Evolutionary conservation across 1,140 invertebrate species (phyloP).

Genomic region (Apis florea): DNA sequence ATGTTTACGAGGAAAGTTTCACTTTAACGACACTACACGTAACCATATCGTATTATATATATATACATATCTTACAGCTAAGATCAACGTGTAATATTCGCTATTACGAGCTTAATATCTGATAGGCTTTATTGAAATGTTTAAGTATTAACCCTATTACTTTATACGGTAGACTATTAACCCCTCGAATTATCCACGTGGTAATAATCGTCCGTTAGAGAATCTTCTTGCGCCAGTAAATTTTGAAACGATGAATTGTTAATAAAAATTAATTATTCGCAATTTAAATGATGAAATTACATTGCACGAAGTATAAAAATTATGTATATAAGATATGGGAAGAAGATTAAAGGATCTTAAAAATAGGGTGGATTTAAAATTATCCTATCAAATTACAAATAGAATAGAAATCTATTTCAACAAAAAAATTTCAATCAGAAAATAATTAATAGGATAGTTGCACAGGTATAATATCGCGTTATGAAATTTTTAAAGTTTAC

Average conservation of each 20-base stretch:
- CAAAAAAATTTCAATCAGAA: too few relatives aligned
- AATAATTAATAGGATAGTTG: too few relatives aligned
- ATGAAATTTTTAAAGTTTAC: neutral
- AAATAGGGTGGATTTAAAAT: too few relatives aligned
- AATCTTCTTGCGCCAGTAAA: neutral
- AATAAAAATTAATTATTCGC: neutral
- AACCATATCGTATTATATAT: too few relatives aligned
- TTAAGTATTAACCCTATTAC: neutral
- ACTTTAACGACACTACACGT: neutral
- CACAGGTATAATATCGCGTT: too few relatives aligned
- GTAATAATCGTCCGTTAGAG: neutral
- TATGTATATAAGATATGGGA: too few relatives aligned
- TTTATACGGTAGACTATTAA: neutral
- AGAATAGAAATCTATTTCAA: too few relatives aligned
- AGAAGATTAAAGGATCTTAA: too few relatives aligned
- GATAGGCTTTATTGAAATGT: neutral
- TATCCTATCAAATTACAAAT: too few relatives aligned
- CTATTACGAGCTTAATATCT: slow-evolving; percentile 3
- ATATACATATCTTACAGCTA: neutral
- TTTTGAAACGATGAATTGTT: neutral
- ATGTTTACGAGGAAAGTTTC: neutral
- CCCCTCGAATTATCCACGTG: neutral
- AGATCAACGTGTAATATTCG: neutral
- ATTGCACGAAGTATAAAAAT: too few relatives aligned
- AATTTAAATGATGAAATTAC: too few relatives aligned